Conservation (phyloP, 2,888 invertebrate species). For the Dolichopus griseipennis region DNA sequence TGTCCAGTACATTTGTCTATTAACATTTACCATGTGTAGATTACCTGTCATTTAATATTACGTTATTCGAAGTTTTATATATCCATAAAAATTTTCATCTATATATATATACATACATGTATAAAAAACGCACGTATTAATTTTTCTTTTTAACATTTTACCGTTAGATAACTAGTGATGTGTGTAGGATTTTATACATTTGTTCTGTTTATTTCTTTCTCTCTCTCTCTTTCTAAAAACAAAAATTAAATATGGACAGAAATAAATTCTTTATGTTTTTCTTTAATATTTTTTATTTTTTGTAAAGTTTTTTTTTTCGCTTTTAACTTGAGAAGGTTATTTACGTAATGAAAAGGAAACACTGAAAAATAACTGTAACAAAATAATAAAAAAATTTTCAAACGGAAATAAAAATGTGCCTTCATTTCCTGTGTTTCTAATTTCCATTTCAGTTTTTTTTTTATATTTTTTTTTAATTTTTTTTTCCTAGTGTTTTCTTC, state of each 20-base stretch:
- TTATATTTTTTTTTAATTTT: background rate
- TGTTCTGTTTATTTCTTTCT: too few relatives aligned
- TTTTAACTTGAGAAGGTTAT: background rate
- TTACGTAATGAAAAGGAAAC: background rate
- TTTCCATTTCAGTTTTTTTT: background rate
- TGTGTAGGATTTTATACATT: background rate
- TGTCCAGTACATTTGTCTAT: too few relatives aligned
- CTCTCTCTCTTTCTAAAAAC: background rate
- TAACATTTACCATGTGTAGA: too few relatives aligned
- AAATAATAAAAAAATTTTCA: background rate
- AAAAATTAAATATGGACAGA: conserved; percentile 1
- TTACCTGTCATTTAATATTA: too few relatives aligned
- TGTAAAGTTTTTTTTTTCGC: background rate
- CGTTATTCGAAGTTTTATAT: too few relatives aligned
- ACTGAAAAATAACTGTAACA: background rate
- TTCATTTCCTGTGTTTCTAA: background rate
- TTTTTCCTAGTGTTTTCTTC: background rate
- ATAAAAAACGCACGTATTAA: background rate
- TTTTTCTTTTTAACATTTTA: background rate
- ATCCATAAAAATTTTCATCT: too few relatives aligned
- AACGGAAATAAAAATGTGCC: background rate
- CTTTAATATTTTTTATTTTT: background rate
- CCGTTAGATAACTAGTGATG: background rate
- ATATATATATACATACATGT: too few relatives aligned
- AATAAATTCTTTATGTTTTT: background rate